Percentiles rank a stretch among this genome's conserved stretches.
Conservation (phyloP, 2,888 invertebrate genomes). For the Thereva nobilitata region DNA sequence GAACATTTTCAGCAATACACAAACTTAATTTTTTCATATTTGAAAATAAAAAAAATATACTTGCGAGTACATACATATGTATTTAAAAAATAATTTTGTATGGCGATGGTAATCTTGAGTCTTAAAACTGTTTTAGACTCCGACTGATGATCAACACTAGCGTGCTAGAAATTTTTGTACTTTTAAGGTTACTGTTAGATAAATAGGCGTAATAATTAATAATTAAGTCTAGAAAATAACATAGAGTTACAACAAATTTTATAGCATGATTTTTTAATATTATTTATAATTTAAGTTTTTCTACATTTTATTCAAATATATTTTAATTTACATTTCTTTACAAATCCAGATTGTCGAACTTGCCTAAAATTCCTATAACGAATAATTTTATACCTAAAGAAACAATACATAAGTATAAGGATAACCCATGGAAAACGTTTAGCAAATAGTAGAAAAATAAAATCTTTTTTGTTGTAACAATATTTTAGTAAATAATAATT, state of each 20-base stretch:
- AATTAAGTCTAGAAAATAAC: conserved; percentile 6
- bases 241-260: conserved; percentile 15
- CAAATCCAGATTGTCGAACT: conserved; percentile 13
- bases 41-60: too few relatives aligned
- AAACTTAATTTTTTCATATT: too few relatives aligned
- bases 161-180: conserved; percentile 40
- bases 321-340: conserved; percentile 11
- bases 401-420: conserved; percentile 5
- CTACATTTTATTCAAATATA: not conserved
- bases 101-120: not conserved
- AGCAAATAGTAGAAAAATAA: not conserved
- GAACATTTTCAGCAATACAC: too few relatives aligned
- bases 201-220: conserved; percentile 12
- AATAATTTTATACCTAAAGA: conserved; percentile 23
- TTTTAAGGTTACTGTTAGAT: conserved; percentile 26
- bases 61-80: too few relatives aligned
- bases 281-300: conserved; percentile 1
- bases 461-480: not conserved
- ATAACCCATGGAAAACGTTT: not conserved
- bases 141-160: conserved; percentile 40
- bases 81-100: conserved; percentile 16
- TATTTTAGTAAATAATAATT: not conserved
- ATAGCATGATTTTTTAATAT: conserved; percentile 22
- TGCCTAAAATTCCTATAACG: conserved; percentile 30
- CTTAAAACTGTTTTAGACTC: conserved; percentile 29